These are phyloP conservation scores for Drosophila diplacantha DNA, from an alignment of 2,888 invertebrate genomes.

Conservation along the genomic window DNA sequence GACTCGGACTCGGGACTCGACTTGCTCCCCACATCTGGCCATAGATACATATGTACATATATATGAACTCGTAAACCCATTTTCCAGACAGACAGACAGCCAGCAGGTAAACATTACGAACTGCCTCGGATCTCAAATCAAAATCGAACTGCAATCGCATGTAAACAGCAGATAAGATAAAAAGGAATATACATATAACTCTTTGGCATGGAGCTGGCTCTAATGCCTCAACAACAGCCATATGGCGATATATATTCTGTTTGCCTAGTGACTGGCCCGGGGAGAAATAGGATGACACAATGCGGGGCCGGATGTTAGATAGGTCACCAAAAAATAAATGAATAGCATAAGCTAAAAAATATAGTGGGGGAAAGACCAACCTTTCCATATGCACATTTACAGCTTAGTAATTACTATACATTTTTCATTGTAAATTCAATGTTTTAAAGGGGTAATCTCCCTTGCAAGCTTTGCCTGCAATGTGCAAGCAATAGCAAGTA, in stretches of 20 bases:
- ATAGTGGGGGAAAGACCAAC: not conserved
- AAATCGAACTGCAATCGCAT: conserved; percentile 34
- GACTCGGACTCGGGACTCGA: not conserved
- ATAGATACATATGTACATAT: not conserved
- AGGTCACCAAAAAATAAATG: not conserved
- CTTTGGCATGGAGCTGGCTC: conserved; percentile 22
- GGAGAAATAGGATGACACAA: conserved; percentile 18
- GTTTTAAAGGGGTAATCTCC: no score
- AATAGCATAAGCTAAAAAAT: not conserved
- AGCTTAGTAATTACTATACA: no score
- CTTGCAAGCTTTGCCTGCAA: not conserved
- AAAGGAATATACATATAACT: conserved; percentile 16
- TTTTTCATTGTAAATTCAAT: not conserved
- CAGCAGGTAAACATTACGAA: conserved; percentile 27
- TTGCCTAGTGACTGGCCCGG: conserved; percentile 22
- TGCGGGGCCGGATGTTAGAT: conserved; percentile 25
- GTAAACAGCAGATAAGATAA: conserved; percentile 36
- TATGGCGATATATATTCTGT: conserved; percentile 24
- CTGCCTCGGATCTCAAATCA: conserved; percentile 29
- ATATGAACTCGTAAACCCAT: conserved; percentile 38
- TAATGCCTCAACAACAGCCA: conserved; percentile 21
- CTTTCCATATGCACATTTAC: no score
- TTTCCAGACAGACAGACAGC: conserved; percentile 2
- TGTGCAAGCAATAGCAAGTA: not conserved
- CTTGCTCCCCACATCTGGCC: conserved; percentile 24